Evolutionary conservation across 2,797 vertebrate species (phyloP), one percentile per base, ranked within the genome.

Genomic region (Hybognathus amarus): DNA sequence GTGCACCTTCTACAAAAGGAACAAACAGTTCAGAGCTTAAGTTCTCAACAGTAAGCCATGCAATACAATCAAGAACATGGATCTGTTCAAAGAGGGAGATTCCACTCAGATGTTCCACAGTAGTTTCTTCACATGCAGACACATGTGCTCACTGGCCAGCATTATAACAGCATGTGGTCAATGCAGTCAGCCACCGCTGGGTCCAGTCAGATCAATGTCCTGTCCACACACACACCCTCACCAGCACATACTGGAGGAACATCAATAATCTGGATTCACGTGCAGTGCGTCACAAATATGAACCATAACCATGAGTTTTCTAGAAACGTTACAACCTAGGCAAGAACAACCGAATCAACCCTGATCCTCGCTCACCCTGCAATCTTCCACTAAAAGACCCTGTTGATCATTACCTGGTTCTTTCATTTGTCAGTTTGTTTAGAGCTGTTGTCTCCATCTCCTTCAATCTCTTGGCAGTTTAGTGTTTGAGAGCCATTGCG

Each of bases 401-500:
- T 77, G 74, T 86, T 68, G 20, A 81, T 81, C 69, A 75, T 47
- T n/a, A 38, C 7, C 69, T 76, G 24, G 18, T 42, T 87, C 76
- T 77, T 83, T 82, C 66, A 85, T 85, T 87, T 77, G 36, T 54
- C 64, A 80, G 79, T 82, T 88, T 83, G 54, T 64, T 89, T 80
- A 79, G 74, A 24, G 50, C 42, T 22, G 18, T 71, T 75, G 56
- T 76, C 52, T 64, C 27, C 54, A 79, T 82, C 74, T 86, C 77
- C 80, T 82, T 77, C 81, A 80, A 82, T 89, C 82, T 87, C 87
- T 54, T 78, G 76, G 83, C 84, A 84, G 84, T 84, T 89, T 86
- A 85, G 82, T 40, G 63, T 74, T 85, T 66, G 67, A 89, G 83
- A 85, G 74, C 82, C 81, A 77, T 78, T 56, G 40, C 80, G 85